phyloP scores from a whole-genome alignment of 2,888 invertebrate species.

The Stegophylla sp. region DNA sequence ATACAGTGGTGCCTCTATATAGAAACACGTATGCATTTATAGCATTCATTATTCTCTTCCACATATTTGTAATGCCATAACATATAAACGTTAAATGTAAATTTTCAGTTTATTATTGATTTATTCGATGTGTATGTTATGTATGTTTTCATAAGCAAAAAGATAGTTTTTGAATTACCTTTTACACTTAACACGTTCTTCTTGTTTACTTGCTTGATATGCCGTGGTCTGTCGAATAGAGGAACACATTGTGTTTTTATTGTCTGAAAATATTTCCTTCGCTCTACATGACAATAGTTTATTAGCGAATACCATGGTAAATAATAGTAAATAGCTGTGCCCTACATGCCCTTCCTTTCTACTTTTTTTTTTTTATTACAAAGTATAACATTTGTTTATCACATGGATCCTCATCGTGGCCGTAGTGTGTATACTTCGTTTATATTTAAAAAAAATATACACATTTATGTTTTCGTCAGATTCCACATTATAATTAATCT shows the following conservation, averaged over 20 bases:
- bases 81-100: slow-evolving; percentile 14
- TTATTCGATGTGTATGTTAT: background rate
- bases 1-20: slow-evolving; percentile 29
- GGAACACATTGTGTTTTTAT: slow-evolving; percentile 22
- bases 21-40: slow-evolving; percentile 26
- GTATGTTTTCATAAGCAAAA: slow-evolving; percentile 7
- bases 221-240: background rate
- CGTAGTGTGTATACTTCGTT: background rate
- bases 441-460: background rate
- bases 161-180: slow-evolving; percentile 11
- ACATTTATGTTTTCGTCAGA: slow-evolving; percentile 3
- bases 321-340: slow-evolving; percentile 47
- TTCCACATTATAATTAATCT: slow-evolving; percentile 1
- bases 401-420: background rate
- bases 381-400: slow-evolving; percentile 4
- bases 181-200: slow-evolving; percentile 30
- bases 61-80: slow-evolving; percentile 25
- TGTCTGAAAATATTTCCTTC: slow-evolving; percentile 47
- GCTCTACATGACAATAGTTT: slow-evolving; percentile 51
- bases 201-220: background rate
- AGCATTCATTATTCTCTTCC: slow-evolving; percentile 14
- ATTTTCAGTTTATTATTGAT: slow-evolving; percentile 25
- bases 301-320: slow-evolving; percentile 43
- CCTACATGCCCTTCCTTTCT: slow-evolving; percentile 40
- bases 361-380: slow-evolving; percentile 9